phyloP scores from a whole-genome alignment of 2,888 invertebrate species.

The Hemaris fuciformis region DNA sequence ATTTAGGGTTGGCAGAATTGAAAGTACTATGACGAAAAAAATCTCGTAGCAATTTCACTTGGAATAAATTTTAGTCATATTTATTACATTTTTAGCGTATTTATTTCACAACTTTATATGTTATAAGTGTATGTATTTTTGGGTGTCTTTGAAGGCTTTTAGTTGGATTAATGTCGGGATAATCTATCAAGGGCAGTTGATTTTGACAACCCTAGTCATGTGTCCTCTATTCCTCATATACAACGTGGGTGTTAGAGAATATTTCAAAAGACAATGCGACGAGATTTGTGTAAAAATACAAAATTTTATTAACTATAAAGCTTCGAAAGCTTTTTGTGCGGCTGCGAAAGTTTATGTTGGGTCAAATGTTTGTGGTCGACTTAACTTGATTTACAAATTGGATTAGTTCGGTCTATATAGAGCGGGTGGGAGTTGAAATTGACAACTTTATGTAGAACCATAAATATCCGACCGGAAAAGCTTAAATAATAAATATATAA shows the following conservation, averaged over 20 bases:
- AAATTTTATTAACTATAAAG: constrained; percentile 5
- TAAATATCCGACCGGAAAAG: neutral
- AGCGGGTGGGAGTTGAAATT: neutral
- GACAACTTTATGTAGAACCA: neutral
- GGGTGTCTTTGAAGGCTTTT: too few species aligned
- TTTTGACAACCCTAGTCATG: neutral
- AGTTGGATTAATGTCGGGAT: too few species aligned
- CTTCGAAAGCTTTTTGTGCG: constrained; percentile 1
- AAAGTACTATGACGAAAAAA: neutral
- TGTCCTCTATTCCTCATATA: neutral
- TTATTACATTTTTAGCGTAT: too few species aligned
- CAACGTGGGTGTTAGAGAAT: neutral
- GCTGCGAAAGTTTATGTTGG: constrained; percentile 1
- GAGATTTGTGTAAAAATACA: constrained; percentile 3
- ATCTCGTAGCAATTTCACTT: neutral
- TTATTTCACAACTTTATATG: too few species aligned
- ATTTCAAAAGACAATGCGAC: constrained; percentile 2
- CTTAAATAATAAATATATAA: neutral
- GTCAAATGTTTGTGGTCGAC: constrained; percentile 2
- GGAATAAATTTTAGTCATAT: too few species aligned
- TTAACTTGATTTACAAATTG: constrained; percentile 2
- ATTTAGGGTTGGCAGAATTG: neutral
- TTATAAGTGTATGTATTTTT: too few species aligned
- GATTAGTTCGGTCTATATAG: neutral
- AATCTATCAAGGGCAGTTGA: neutral